These are phyloP conservation scores for Hemichromis elongatus DNA, from an alignment of 2,113 vertebrate species.

Conservation along the genomic window DNA sequence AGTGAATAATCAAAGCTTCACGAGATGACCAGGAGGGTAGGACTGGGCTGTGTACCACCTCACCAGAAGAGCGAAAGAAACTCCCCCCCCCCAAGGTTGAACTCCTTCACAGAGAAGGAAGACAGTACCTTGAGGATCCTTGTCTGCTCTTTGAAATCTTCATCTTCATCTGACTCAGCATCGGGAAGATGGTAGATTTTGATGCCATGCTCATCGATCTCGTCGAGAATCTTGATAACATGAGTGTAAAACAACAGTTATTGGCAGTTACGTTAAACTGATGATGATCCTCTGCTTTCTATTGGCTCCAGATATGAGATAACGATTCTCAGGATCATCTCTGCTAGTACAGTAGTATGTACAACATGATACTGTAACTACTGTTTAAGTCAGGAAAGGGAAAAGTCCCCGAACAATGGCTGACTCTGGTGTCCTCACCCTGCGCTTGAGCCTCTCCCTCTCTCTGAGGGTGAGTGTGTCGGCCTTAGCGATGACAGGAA, in stretches of 20 bases:
- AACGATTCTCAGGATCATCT: not conserved
- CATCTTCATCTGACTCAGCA: slow-evolving; percentile 96
- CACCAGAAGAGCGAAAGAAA: not conserved
- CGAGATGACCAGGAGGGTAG: not conserved
- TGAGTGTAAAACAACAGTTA: not conserved
- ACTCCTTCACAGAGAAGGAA: not conserved
- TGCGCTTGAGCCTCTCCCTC: slow-evolving; percentile 90
- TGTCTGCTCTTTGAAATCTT: slow-evolving; percentile 98
- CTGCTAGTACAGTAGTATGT: not conserved
- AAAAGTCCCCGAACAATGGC: not conserved
- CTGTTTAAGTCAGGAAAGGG: slow-evolving; percentile 14
- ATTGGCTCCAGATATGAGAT: not conserved
- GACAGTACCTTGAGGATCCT: slow-evolving; percentile 86
- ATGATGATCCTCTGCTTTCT: not conserved
- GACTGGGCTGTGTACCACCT: not conserved
- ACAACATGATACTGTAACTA: not conserved
- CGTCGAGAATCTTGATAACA: slow-evolving; percentile 85
- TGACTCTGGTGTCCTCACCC: slow-evolving; percentile 71
- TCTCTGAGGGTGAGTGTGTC: slow-evolving; percentile 86
- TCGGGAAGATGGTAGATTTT: slow-evolving; percentile 98
- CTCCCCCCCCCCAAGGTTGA: not conserved
- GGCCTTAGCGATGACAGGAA: slow-evolving; percentile 81
- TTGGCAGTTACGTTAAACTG: not conserved
- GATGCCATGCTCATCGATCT: slow-evolving; percentile 96
- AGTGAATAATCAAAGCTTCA: not conserved